These are phyloP conservation scores for Diadophis punctatus DNA, from an alignment of 2,113 vertebrate species.

Conservation along the genomic window DNA sequence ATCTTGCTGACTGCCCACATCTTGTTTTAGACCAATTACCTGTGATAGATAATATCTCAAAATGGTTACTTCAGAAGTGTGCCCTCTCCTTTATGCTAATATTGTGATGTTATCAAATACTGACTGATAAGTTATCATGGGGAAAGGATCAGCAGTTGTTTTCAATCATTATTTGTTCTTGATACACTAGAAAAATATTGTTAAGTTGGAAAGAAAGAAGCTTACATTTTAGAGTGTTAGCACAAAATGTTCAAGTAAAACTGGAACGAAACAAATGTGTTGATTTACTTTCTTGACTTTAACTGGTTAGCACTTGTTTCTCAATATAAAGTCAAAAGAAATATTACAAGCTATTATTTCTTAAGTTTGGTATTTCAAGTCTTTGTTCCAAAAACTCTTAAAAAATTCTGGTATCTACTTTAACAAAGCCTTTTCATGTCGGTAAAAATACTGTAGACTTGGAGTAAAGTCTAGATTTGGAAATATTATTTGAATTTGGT, in stretches of 20 bases:
- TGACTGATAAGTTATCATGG: slow-evolving; percentile 55
- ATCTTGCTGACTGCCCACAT: slow-evolving; percentile 38
- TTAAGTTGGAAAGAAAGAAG: slow-evolving; percentile 26
- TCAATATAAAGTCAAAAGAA: not conserved
- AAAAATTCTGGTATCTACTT: not conserved
- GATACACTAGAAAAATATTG: slow-evolving; percentile 4
- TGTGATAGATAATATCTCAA: slow-evolving; percentile 53
- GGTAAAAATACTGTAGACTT: not conserved
- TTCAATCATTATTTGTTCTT: not conserved
- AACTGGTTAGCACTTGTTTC: not conserved
- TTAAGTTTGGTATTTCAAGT: not conserved
- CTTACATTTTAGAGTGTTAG: slow-evolving; percentile 20
- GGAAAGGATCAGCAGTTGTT: slow-evolving; percentile 29
- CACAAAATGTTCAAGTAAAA: not conserved
- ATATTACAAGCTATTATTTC: not conserved
- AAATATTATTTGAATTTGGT: slow-evolving; percentile 52
- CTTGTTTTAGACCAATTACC: slow-evolving; percentile 35
- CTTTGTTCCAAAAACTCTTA: not conserved
- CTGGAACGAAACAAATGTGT: not conserved
- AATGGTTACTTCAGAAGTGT: slow-evolving; percentile 47
- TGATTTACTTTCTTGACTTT: not conserved
- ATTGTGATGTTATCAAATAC: slow-evolving; percentile 63
- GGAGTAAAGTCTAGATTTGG: slow-evolving; percentile 1
- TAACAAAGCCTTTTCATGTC: not conserved
- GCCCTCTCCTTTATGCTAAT: slow-evolving; percentile 28